These are phyloP conservation scores for Aspidapion aeneum DNA, from an alignment of 2,888 invertebrate species.

Conservation along the genomic window DNA sequence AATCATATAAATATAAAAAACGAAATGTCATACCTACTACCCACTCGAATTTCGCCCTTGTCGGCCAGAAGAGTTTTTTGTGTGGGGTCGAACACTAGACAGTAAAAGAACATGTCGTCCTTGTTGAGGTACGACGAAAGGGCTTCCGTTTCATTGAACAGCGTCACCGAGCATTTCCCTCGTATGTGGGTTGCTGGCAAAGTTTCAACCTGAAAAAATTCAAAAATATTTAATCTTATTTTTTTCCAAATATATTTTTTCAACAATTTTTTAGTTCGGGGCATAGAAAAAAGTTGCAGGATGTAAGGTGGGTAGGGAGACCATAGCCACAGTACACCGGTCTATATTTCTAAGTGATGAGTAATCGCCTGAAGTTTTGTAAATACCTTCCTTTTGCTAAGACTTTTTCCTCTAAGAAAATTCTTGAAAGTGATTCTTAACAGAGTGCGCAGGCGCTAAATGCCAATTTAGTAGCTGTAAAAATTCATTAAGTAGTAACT, in stretches of 20 bases:
- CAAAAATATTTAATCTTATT: not conserved
- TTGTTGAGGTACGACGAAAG: conserved; percentile 94
- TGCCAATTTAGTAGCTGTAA: too few relatives aligned
- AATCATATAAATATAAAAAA: too few relatives aligned
- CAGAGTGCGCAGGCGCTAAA: too few relatives aligned
- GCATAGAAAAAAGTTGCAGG: too few relatives aligned
- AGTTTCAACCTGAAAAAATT: conserved; percentile 80
- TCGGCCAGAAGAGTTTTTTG: conserved; percentile 98
- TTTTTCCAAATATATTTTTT: not conserved
- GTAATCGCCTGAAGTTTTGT: too few relatives aligned
- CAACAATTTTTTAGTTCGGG: not conserved
- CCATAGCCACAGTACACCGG: not conserved
- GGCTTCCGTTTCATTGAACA: conserved; percentile 98
- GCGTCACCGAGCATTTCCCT: conserved; percentile 98
- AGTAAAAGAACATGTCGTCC: conserved; percentile 99
- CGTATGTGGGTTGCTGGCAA: conserved; percentile 98
- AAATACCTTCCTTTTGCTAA: too few relatives aligned
- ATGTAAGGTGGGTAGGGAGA: too few relatives aligned
- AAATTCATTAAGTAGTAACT: too few relatives aligned
- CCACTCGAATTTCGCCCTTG: conserved; percentile 84
- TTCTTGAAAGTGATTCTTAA: too few relatives aligned
- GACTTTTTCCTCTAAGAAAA: too few relatives aligned
- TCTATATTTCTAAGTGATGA: not conserved
- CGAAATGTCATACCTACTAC: too few relatives aligned
- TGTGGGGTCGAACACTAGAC: conserved; percentile 98